Percentiles rank a stretch among this genome's conserved stretches.
These are phyloP conservation scores for Phymastichus coffea DNA, from an alignment of 1,140 invertebrate species.

Conservation along the genomic window DNA sequence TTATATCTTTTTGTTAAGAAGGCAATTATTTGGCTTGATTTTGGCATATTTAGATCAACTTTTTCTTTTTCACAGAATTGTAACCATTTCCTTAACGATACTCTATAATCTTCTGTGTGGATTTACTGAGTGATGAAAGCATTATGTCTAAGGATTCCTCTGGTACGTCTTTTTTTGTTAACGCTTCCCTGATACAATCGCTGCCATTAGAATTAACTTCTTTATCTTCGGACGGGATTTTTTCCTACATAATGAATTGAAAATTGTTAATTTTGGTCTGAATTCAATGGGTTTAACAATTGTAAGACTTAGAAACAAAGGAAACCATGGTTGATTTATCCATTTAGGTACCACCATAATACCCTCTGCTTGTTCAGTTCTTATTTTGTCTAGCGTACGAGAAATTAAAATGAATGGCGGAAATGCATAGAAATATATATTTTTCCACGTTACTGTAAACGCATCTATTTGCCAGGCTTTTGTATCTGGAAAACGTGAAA, in stretches of 20 bases:
- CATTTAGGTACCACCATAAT: neutral
- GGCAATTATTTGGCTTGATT: neutral
- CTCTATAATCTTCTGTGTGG: neutral
- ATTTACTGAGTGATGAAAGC: neutral
- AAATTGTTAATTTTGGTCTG: constrained; percentile 29
- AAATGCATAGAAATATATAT: neutral
- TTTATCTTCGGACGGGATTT: constrained; percentile 26
- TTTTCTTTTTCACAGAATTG: neutral
- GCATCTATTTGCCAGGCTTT: neutral
- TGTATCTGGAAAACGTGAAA: neutral
- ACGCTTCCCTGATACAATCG: neutral
- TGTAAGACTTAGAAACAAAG: neutral
- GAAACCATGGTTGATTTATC: neutral
- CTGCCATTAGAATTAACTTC: constrained; percentile 5
- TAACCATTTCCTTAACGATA: neutral
- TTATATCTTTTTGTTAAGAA: neutral
- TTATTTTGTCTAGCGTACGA: neutral
- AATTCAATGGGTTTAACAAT: neutral
- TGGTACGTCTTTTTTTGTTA: neutral
- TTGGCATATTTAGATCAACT: neutral
- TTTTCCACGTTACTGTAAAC: neutral
- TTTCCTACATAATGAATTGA: constrained; percentile 32
- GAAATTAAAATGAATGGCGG: neutral
- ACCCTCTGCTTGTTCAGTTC: neutral
- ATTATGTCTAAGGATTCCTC: neutral